A percentile compares a stretch with the other conserved stretches of the same genome.
These are phyloP conservation scores for Trididemnum nubilum DNA, from an alignment of 23 tunicate genomes.

Conservation along the genomic window DNA sequence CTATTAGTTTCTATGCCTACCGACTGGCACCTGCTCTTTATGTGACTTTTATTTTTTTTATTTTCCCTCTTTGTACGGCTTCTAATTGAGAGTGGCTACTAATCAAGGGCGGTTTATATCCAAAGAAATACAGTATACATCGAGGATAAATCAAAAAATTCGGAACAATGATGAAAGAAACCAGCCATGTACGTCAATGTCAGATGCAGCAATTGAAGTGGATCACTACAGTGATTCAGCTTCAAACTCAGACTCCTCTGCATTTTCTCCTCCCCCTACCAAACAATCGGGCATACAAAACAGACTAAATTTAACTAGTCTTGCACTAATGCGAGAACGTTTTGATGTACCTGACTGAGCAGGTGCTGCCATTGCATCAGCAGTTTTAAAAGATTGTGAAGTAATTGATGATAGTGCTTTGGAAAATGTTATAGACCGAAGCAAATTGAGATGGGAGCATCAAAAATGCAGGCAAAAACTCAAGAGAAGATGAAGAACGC, in stretches of 20 bases:
- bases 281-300: conserved; percentile 20
- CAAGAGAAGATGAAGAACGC: conserved; percentile 8
- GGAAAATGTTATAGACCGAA: conserved; percentile 14
- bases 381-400: conserved; percentile 22
- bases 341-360: conserved; percentile 25
- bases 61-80: no score
- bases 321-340: conserved; percentile 34
- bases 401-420: conserved; percentile 2
- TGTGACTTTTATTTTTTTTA: no score
- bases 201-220: conserved; percentile 21
- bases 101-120: no score
- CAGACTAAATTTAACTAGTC: conserved; percentile 13
- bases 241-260: conserved; percentile 16
- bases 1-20: no score
- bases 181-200: conserved; percentile 24
- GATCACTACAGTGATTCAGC: conserved; percentile 5
- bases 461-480: conserved; percentile 20
- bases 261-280: conserved; percentile 7
- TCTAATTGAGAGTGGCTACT: no score
- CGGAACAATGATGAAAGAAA: not conserved
- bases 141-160: conserved; percentile 1
- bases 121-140: no score
- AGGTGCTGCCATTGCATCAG: conserved; percentile 42
- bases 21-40: no score
- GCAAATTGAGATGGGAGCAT: conserved; percentile 23